Evolutionary conservation across 92 coral and sea anemone species (phyloP), one percentile per base, ranked within the genome.

Genomic region (Palythoa grandis): DNA sequence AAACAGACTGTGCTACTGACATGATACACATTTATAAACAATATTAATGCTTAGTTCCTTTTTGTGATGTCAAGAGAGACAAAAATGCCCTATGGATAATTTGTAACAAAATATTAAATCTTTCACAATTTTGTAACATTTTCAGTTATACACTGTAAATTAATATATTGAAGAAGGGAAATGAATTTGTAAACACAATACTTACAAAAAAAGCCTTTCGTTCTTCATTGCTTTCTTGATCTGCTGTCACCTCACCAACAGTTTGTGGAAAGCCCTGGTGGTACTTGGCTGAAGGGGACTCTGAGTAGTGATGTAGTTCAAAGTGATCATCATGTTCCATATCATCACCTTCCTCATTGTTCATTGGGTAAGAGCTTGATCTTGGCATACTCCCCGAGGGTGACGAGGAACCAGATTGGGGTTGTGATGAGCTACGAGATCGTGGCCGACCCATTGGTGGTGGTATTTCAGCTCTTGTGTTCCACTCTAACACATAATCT

Each of bases 401-500:
- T 13, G 98, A 86, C 15, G 92, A 89, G 0, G 91, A 85, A 14
- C 86, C 92, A 17, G 90, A 83, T 9, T 93, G 92, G 19, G 92
- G 93, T 10, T 88, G 92, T 4, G 95, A 88, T 10, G 92, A 92
- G 84, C 98, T 90, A 7, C 89, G 87, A 4, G 91, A 93, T 24
- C 98, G 85, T 35, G 77, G 86, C 29, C 87, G 87, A 37, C 72
- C 87, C 25, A 84, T 92, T 14, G 86, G 98, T 29, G 86, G 98
- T 29, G 88, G 89, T 5, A 91, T 72, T n/a, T 93, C 94, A 1
- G 89, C 74, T 69, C 90, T 93, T 50, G 89, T 95, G 88, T 91
- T 90, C 99, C 99, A 97, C 72, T 97, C 95, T 73, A 92, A 54
- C 10, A 97, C 99, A 93, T 95, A 95, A 37, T 97, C 99, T 57